Conservation (phyloP, 2,888 invertebrate genomes). For the Leptinotarsa tumamoca region DNA sequence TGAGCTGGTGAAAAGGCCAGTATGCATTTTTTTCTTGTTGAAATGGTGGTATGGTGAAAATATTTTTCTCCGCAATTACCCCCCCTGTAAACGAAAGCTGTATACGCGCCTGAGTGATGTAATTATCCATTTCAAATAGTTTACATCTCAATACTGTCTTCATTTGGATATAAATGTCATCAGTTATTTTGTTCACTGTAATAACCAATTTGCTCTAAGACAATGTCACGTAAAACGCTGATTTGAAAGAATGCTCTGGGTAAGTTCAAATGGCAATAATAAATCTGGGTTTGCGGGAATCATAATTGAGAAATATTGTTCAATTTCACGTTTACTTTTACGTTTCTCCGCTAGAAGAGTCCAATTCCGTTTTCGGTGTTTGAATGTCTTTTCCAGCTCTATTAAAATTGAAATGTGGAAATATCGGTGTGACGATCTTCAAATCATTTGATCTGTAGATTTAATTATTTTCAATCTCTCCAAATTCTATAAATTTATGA, state of each 20-base stretch:
- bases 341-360: slow-evolving; percentile 3
- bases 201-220: neutral
- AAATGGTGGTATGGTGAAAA: too few species aligned
- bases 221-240: slow-evolving; percentile 11
- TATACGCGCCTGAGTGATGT: too few species aligned
- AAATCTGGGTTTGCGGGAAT: slow-evolving; percentile 35
- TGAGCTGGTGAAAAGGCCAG: too few species aligned
- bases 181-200: neutral
- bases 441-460: too few species aligned
- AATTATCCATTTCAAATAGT: neutral
- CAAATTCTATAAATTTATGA: too few species aligned
- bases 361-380: slow-evolving; percentile 1
- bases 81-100: too few species aligned
- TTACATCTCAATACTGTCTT: neutral
- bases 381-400: neutral
- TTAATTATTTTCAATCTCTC: too few species aligned
- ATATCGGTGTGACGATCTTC: neutral
- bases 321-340: slow-evolving; percentile 27
- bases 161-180: neutral
- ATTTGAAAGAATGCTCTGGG: slow-evolving; percentile 23
- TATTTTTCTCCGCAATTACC: too few species aligned
- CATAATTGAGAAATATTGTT: slow-evolving; percentile 39
- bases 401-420: slow-evolving; percentile 11
- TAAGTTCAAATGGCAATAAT: slow-evolving; percentile 28
- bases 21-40: too few species aligned